Evolutionary conservation across 2,888 invertebrate species (phyloP).

Genomic region (Dasysyrphus albostriatus): DNA sequence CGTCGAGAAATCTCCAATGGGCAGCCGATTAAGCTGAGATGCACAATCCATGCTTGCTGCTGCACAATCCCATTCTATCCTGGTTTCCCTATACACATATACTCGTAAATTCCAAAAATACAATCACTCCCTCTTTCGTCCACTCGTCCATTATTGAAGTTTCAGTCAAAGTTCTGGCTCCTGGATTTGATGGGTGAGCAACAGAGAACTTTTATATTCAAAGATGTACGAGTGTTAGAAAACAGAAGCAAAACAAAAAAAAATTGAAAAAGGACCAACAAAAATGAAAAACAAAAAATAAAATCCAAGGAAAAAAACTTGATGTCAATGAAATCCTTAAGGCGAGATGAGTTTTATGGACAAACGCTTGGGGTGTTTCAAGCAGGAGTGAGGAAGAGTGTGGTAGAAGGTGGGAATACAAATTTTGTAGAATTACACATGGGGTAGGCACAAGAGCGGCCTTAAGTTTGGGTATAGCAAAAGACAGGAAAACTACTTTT

Average conservation of each 20-base stretch:
- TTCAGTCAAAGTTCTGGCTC: conserved; percentile 71
- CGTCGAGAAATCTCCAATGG: conserved; percentile 67
- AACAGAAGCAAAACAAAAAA: conserved; percentile 25
- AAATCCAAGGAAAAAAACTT: neutral
- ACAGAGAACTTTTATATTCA: conserved; percentile 74
- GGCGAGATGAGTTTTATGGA: conserved; percentile 56
- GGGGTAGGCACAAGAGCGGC: conserved; percentile 13
- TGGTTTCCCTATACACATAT: neutral
- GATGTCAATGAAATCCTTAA: conserved; percentile 55
- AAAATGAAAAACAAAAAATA: neutral
- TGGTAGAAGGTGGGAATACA: conserved; percentile 18
- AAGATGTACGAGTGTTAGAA: conserved; percentile 45
- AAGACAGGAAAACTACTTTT: neutral
- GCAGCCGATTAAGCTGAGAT: conserved; percentile 56
- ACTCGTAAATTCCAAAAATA: neutral
- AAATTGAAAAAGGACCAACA: neutral
- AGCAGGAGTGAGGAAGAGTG: neutral
- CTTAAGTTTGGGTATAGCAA: neutral
- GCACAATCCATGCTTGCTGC: conserved; percentile 6
- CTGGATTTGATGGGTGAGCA: conserved; percentile 72
- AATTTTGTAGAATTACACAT: conserved; percentile 25
- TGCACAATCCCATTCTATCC: neutral
- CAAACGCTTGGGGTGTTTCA: conserved; percentile 24
- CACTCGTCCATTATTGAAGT: conserved; percentile 68
- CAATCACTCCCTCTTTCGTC: conserved; percentile 12